Percentiles rank a stretch among this genome's conserved stretches.
Evolutionary conservation across 2,888 invertebrate genomes (phyloP).

Genomic region (Oasisia sp.): DNA sequence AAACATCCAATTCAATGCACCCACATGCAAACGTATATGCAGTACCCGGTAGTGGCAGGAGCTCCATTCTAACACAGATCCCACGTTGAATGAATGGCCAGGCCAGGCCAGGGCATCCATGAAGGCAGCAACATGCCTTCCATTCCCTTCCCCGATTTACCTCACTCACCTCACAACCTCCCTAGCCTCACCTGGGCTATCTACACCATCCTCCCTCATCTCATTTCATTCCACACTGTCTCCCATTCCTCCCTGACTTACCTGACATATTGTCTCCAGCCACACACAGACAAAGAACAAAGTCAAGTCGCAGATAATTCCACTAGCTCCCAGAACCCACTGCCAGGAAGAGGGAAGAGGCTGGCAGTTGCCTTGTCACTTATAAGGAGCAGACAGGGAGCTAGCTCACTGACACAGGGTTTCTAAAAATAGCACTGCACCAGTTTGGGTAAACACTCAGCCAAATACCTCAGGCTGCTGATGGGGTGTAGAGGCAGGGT

Average conservation of each 20-base stretch:
- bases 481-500: neutral
- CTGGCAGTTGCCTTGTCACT: neutral
- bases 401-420: neutral
- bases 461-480: neutral
- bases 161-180: neutral
- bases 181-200: neutral
- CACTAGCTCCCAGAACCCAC: neutral
- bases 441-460: neutral
- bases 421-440: neutral
- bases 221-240: neutral
- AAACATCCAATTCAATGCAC: neutral
- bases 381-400: neutral
- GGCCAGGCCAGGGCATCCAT: no score
- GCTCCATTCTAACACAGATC: neutral
- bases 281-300: neutral
- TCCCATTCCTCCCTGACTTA: neutral
- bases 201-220: neutral
- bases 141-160: neutral
- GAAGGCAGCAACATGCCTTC: neutral
- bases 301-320: neutral
- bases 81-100: neutral
- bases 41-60: no score
- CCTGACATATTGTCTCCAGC: neutral
- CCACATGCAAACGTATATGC: no score
- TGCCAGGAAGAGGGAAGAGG: neutral